Conservation (phyloP, 2,113 vertebrate species). For the Pedetes capensis region DNA sequence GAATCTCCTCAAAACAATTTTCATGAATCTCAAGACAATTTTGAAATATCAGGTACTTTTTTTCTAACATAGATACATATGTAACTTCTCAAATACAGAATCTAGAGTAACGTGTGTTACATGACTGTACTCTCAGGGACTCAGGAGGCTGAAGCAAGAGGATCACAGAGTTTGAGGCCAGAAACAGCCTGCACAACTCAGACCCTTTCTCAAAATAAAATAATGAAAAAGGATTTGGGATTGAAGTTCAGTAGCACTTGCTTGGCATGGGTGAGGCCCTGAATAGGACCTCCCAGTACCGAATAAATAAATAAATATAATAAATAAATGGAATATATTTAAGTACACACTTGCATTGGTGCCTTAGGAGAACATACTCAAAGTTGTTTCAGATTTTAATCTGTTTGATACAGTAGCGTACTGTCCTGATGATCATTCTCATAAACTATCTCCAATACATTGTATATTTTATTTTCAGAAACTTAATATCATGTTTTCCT, state of each 20-base stretch:
- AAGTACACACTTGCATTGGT: too few relatives aligned
- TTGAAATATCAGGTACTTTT: background rate
- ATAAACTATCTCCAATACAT: conserved; percentile 19
- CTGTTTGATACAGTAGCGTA: background rate
- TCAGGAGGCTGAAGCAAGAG: too few relatives aligned
- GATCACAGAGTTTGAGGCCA: too few relatives aligned
- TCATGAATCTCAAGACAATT: background rate
- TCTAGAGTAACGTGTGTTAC: background rate
- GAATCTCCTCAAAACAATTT: background rate
- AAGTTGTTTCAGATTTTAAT: conserved; percentile 21
- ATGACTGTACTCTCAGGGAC: too few relatives aligned
- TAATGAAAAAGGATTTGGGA: too few relatives aligned
- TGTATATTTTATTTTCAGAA: conserved; percentile 43
- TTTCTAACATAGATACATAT: background rate
- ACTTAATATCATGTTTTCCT: conserved; percentile 16
- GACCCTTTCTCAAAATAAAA: too few relatives aligned
- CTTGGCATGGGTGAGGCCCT: too few relatives aligned
- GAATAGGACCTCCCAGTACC: too few relatives aligned
- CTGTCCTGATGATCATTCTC: background rate
- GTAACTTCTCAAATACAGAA: background rate
- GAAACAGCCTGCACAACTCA: too few relatives aligned
- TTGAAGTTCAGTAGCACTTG: too few relatives aligned
- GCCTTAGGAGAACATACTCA: background rate
- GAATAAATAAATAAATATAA: background rate
- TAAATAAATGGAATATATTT: too few relatives aligned